These are phyloP conservation scores for Drosophila recens DNA, from an alignment of 2,888 invertebrate species.

Conservation along the genomic window DNA sequence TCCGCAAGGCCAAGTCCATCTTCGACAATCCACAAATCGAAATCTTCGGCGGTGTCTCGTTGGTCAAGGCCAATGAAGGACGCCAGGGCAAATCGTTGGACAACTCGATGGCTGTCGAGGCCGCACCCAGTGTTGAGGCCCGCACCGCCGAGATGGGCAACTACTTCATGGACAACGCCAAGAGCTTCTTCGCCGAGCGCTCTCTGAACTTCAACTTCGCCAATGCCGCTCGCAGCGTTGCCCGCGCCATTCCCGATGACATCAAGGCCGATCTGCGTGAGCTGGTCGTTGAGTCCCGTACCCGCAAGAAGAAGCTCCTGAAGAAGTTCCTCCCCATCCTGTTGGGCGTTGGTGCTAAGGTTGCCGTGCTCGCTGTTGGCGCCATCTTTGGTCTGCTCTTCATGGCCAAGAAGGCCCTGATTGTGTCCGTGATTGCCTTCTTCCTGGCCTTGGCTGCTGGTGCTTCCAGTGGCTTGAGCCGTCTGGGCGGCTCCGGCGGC, in stretches of 20 bases:
- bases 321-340: conserved; percentile 87
- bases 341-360: conserved; percentile 87
- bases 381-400: conserved; percentile 87
- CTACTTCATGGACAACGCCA: conserved; percentile 86
- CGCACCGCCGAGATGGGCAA: conserved; percentile 87
- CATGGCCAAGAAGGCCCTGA: conserved; percentile 88
- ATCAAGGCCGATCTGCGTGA: conserved; percentile 87
- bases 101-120: conserved; percentile 86
- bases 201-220: conserved; percentile 86
- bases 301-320: conserved; percentile 86
- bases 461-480: conserved; percentile 81
- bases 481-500: conserved; percentile 79
- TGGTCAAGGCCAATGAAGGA: conserved; percentile 84
- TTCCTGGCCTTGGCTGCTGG: conserved; percentile 87
- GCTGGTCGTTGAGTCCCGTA: conserved; percentile 87
- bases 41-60: conserved; percentile 87
- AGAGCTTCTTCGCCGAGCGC: conserved; percentile 87
- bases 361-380: conserved; percentile 86
- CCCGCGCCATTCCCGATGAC: conserved; percentile 87
- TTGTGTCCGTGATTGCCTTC: conserved; percentile 87
- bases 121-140: conserved; percentile 86
- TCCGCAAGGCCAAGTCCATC: conserved; percentile 87
- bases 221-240: conserved; percentile 85
- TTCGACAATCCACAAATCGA: conserved; percentile 87
- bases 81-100: conserved; percentile 86